A percentile compares a stretch with the other conserved stretches of the same genome.
Evolutionary conservation across 2,113 vertebrate genomes (phyloP).

Genomic region (Oreochromis niloticus): DNA sequence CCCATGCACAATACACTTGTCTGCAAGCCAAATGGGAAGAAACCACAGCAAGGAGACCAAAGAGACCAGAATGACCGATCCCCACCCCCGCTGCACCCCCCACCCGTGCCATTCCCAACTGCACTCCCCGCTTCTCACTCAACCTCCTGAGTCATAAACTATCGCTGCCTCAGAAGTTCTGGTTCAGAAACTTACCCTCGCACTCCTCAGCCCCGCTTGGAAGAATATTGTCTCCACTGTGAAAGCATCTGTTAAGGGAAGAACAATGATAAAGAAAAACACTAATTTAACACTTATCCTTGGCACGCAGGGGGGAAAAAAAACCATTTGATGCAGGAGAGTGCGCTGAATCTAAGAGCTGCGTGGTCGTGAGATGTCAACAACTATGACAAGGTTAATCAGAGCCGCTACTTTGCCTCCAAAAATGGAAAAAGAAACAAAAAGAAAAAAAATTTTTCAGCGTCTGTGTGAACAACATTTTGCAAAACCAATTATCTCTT

Average conservation of each 20-base stretch:
- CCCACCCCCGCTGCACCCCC: background rate
- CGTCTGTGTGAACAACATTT: constrained; percentile 19
- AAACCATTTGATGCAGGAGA: background rate
- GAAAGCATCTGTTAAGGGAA: constrained; percentile 19
- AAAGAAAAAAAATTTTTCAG: background rate
- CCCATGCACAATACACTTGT: constrained; percentile 49
- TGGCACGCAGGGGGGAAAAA: background rate
- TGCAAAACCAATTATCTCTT: constrained; percentile 62
- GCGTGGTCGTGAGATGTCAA: constrained; percentile 36
- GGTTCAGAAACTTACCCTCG: background rate
- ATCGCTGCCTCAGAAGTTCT: constrained; percentile 25
- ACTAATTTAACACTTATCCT: constrained; percentile 44
- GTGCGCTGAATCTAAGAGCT: background rate
- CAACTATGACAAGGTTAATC: constrained; percentile 56
- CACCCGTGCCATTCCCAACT: background rate
- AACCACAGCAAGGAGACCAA: constrained; percentile 58
- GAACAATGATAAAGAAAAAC: constrained; percentile 30
- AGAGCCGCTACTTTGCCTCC: constrained; percentile 6
- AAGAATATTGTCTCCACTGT: background rate
- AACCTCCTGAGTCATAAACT: constrained; percentile 45
- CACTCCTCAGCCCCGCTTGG: background rate
- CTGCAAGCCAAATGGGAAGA: constrained; percentile 56
- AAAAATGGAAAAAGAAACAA: background rate
- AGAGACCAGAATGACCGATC: constrained; percentile 11
- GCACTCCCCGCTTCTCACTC: background rate